These are phyloP conservation scores for Formica selysi DNA, from an alignment of 1,140 invertebrate species.

Conservation along the genomic window DNA sequence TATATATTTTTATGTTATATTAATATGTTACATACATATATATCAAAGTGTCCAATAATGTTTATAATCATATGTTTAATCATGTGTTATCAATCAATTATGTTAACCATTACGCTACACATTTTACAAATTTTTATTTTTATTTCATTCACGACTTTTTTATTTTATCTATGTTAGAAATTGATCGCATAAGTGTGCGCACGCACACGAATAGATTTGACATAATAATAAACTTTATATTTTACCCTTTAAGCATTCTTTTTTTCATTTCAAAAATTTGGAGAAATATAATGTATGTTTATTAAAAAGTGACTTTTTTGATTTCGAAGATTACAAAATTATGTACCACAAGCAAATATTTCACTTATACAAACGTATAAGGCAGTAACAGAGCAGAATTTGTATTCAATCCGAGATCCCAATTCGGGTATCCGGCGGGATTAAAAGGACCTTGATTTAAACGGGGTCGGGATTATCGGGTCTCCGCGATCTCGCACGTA, in stretches of 20 bases:
- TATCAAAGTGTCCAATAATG: not conserved
- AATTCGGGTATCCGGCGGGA: conserved; percentile 48
- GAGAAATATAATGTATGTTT: not conserved
- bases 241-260: not conserved
- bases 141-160: not conserved
- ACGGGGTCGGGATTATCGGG: conserved; percentile 48
- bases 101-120: too few relatives aligned
- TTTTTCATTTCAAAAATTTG: not conserved
- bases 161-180: not conserved
- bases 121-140: not conserved
- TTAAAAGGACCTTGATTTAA: conserved; percentile 60
- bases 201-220: not conserved
- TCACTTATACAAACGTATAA: conserved; percentile 44
- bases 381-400: conserved; percentile 32
- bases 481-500: conserved; percentile 53
- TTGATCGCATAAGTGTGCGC: not conserved
- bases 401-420: conserved; percentile 56
- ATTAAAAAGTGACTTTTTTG: not conserved
- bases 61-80: too few relatives aligned
- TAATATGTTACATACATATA: not conserved
- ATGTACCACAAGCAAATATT: conserved; percentile 7
- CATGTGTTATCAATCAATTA: too few relatives aligned
- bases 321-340: conserved; percentile 11
- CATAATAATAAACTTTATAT: not conserved
- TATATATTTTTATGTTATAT: not conserved